Percentiles rank a stretch among this genome's conserved stretches.
Conservation (phyloP, 2,113 vertebrate species). For the Seriola rivoliana region DNA sequence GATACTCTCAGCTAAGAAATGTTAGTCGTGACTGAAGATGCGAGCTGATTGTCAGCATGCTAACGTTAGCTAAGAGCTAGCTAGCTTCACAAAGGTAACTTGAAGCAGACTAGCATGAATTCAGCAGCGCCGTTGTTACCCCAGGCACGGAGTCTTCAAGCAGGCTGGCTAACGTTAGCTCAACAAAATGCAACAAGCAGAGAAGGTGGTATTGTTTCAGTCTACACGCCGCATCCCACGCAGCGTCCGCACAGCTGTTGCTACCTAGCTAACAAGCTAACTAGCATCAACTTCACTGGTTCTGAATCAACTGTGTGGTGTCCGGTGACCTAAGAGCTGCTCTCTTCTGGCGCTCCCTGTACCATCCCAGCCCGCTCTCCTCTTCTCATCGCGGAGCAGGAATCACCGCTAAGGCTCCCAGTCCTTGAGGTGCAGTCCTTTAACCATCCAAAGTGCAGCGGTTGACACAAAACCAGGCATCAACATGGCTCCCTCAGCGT, state of each 20-base stretch:
- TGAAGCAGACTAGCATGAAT: constrained; percentile 23
- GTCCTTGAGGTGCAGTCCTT: constrained; percentile 47
- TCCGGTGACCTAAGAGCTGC: constrained; percentile 52
- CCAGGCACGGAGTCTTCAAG: background rate
- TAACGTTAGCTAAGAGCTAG: constrained; percentile 69
- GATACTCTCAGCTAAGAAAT: constrained; percentile 53
- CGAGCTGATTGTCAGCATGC: constrained; percentile 68
- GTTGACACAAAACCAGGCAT: constrained; percentile 69
- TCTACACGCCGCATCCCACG: constrained; percentile 72
- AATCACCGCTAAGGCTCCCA: constrained; percentile 60
- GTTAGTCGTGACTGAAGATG: constrained; percentile 71
- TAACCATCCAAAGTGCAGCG: constrained; percentile 61
- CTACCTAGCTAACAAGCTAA: constrained; percentile 72
- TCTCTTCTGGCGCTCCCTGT: constrained; percentile 41
- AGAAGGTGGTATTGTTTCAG: constrained; percentile 44
- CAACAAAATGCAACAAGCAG: constrained; percentile 30
- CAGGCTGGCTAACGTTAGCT: constrained; percentile 3
- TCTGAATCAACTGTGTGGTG: constrained; percentile 46
- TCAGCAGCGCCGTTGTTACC: constrained; percentile 11
- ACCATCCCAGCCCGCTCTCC: constrained; percentile 50
- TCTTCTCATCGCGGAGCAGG: constrained; percentile 72
- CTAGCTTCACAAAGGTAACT: constrained; percentile 56
- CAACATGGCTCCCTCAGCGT: constrained; percentile 81
- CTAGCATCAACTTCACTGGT: constrained; percentile 76
- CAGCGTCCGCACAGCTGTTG: constrained; percentile 75